These are phyloP conservation scores for Drosophila virilis DNA, from an alignment of 1,140 invertebrate genomes.

Conservation along the genomic window DNA sequence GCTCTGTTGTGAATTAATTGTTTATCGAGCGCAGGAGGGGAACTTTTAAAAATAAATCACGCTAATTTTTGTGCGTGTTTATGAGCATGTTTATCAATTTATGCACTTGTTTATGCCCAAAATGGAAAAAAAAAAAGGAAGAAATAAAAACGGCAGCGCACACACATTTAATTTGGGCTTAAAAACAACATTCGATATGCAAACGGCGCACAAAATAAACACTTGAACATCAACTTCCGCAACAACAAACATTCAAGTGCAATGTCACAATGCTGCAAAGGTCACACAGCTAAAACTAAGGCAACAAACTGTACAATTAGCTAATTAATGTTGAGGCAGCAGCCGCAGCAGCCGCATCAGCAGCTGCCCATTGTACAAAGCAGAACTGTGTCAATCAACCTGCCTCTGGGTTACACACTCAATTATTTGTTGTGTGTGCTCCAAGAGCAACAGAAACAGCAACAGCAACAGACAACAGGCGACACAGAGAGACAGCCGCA, in stretches of 20 bases:
- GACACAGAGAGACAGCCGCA: constrained; percentile 15
- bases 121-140: not conserved
- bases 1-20: not conserved
- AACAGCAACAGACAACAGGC: constrained; percentile 2
- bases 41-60: constrained; percentile 66
- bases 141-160: not conserved
- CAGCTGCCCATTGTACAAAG: constrained; percentile 3
- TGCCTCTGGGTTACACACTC: constrained; percentile 14
- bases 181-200: constrained; percentile 33
- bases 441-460: constrained; percentile 4
- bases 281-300: constrained; percentile 15
- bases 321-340: constrained; percentile 10
- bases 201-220: constrained; percentile 13
- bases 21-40: constrained; percentile 3
- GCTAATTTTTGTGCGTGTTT: constrained; percentile 54
- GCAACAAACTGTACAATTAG: constrained; percentile 4
- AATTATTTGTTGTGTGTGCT: constrained; percentile 21
- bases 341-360: not conserved
- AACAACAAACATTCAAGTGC: constrained; percentile 62
- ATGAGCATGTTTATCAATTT: constrained; percentile 67
- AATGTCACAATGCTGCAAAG: constrained; percentile 54
- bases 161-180: constrained; percentile 15
- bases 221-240: constrained; percentile 22
- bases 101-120: constrained; percentile 64
- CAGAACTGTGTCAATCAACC: constrained; percentile 53